Percentiles rank a stretch among this genome's conserved stretches.
Conservation (phyloP, 2,797 vertebrate genomes). For the Mus spretus region DNA sequence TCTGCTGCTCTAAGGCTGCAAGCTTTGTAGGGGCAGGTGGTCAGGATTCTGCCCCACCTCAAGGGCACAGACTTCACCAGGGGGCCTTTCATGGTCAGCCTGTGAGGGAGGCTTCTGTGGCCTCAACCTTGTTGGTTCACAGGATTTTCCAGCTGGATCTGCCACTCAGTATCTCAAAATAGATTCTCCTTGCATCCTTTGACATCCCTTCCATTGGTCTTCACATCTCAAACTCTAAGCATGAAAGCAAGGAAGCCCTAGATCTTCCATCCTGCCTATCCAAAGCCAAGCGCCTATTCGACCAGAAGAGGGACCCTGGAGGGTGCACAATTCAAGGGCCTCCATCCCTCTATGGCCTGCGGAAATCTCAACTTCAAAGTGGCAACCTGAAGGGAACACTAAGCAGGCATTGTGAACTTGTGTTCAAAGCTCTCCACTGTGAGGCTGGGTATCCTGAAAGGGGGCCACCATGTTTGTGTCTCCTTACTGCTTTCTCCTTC, state of each 20-base stretch:
- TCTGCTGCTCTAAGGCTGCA: background rate
- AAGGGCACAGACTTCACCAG: accelerated
- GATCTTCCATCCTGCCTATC: background rate
- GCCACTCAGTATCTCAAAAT: background rate
- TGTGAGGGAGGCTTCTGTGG: background rate
- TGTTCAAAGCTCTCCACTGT: background rate
- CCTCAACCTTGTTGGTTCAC: background rate
- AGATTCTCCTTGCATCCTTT: background rate
- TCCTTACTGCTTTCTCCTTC: background rate
- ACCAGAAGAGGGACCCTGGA: background rate
- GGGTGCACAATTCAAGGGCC: background rate
- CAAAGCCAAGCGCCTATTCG: background rate
- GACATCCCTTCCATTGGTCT: background rate
- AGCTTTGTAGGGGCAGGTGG: background rate
- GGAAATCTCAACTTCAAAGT: background rate
- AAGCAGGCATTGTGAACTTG: background rate
- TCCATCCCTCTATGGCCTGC: background rate
- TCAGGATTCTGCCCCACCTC: background rate
- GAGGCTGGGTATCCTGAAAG: background rate
- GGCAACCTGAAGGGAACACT: background rate
- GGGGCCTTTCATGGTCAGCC: background rate
- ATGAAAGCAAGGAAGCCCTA: background rate
- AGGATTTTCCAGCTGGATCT: background rate
- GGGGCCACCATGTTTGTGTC: background rate
- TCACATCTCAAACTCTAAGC: background rate